Base-by-base conservation (phyloP, 2,113 vertebrate genomes). In the Empidonax traillii region DNA sequence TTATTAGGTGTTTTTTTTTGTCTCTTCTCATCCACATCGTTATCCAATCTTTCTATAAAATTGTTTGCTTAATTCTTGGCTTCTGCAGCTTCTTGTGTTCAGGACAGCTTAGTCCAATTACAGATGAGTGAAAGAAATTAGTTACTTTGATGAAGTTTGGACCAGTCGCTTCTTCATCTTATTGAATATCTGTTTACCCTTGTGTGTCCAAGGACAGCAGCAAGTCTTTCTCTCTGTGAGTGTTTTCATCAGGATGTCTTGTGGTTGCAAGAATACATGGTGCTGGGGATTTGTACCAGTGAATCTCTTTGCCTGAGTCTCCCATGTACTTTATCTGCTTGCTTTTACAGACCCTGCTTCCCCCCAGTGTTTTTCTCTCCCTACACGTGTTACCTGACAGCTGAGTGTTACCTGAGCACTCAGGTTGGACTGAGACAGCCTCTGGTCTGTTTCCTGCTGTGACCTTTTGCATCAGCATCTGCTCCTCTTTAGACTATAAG, bases 391-490 rank as follows among this genome's bases (percentile, higher is more conserved):
- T 85, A 85, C n/a, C 62, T 35, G 24, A 27, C 55, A 75, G 61
- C 77, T 81, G 58, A 52, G 25, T 52, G 51, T 52, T 52, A 52
- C 25, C 25, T 51, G 49, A 76, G 25, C 49, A 43, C 30, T 94
- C 56, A 61, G 28, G 44, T n/a, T 82, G 71, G 62, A 41, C 58
- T 82, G 73, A 92, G n/a, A 39, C 22, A 63, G 30, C 30, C 31
- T 68, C 49, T 72, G n/a, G 13, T 58, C 53, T 73, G 25, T 63
- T 87, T 78, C 43, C 61, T 85, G 67, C 67, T 91, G 75, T 71
- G 78, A 77, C 22, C 69, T 95, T 94, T 93, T 44, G 22, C 41
- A 68, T 68, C 67, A 63, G 75, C 72, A 94, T 84, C 85, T 95
- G 53, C 63, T 82, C 28, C 33, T 83, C n/a, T 76, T 87, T 58